phyloP scores from a whole-genome alignment of 2,797 vertebrate species.

The Amblyraja radiata region DNA sequence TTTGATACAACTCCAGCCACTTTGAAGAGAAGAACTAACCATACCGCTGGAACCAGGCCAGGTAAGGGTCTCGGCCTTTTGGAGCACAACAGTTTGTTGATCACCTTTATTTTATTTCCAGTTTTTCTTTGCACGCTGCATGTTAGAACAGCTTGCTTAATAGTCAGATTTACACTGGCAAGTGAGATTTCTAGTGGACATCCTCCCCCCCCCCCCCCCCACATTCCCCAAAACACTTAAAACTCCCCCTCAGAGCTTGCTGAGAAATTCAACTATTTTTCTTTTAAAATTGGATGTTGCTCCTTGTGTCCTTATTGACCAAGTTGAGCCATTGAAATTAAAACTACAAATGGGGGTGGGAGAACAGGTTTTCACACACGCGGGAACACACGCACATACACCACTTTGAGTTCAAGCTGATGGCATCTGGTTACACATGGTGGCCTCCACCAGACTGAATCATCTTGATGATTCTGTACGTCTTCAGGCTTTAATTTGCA shows the following conservation, averaged over 20 bases:
- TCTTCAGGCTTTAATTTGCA: background rate
- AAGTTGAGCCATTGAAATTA: background rate
- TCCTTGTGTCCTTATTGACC: background rate
- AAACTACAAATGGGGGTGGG: background rate
- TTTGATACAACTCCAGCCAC: too few relatives aligned
- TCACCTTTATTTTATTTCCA: too few relatives aligned
- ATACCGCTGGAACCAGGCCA: too few relatives aligned
- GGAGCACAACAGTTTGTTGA: too few relatives aligned
- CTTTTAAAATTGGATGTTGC: background rate
- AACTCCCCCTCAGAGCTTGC: too few relatives aligned
- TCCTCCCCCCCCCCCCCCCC: background rate
- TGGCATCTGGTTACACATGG: background rate
- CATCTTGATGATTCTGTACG: background rate
- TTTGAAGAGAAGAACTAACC: too few relatives aligned
- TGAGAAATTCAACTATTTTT: background rate
- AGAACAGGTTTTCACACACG: background rate
- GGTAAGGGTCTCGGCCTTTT: too few relatives aligned
- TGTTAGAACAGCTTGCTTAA: background rate
- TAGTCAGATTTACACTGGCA: background rate
- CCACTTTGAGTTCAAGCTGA: background rate
- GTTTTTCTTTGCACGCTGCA: background rate
- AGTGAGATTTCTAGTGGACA: background rate
- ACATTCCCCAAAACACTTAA: background rate
- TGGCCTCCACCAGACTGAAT: background rate
- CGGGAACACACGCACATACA: background rate